Evolutionary conservation across 1,140 invertebrate species (phyloP), one percentile per base, ranked within the genome.

Genomic region (Nasonia longicornis): DNA sequence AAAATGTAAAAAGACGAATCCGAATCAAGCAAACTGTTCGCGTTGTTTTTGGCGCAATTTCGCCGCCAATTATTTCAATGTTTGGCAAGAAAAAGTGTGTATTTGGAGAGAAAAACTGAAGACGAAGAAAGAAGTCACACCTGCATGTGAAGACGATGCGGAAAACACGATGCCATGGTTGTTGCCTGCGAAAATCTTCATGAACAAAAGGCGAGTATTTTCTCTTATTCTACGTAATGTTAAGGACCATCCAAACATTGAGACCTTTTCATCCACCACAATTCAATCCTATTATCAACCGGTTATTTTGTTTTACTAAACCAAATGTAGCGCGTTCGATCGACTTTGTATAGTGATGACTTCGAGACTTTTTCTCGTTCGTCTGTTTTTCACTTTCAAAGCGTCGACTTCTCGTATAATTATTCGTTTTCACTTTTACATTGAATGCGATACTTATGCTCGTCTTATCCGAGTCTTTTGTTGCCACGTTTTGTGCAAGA

Each of bases 121-220:
- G n/a, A 12, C 29, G 69, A 73, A 81, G 74, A 81, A 20, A 77
- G 35, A 71, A 38, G 42, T 22, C 29, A 42, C 22, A 76, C 45
- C n/a, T 75, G 72, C 79, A 29, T 52, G 26, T 10, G 75, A 76
- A 76, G 74, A 77, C 35, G 7, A n/a, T 72, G 16, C 31, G 31
- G 48, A 48, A 29, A 38, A 80, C 71, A 67, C 52, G 35, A 78
- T 45, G 20, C 20, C 20, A 58, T 52, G 48, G 48, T n/a, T 16
- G 20, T 58, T 4, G 20, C 0, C 12, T 26, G 22, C 35, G 16
- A 26, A 64, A 64, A 77, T 26, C 42, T 67, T 38, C 29, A 29
- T 73, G 7, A 67, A 74, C 70, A 82, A 83, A 85, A 85, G 84
- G 84, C 84, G 84, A 85, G 84, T 85, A 85, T 85, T 64, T 83